These are phyloP conservation scores for Anthonomus grandis DNA, from an alignment of 1,140 invertebrate genomes.

Conservation along the genomic window DNA sequence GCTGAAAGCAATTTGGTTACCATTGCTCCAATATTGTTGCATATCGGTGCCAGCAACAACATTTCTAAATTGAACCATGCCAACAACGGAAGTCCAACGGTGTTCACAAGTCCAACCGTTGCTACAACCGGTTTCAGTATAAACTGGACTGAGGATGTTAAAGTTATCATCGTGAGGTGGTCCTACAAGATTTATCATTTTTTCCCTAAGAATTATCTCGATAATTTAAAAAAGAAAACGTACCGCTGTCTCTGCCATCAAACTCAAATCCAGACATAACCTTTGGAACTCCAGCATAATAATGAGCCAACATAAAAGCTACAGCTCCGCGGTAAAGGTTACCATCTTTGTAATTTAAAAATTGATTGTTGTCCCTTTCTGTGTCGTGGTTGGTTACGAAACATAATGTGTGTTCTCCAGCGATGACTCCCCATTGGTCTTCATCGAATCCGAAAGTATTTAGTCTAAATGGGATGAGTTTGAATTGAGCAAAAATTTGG, in stretches of 20 bases:
- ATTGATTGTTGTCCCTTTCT: slow-evolving; percentile 52
- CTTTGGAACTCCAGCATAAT: slow-evolving; percentile 64
- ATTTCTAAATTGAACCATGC: slow-evolving; percentile 77
- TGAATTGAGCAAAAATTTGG: not conserved
- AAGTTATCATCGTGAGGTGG: slow-evolving; percentile 61
- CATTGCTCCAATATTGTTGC: slow-evolving; percentile 71
- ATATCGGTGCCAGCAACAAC: slow-evolving; percentile 55
- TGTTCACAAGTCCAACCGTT: slow-evolving; percentile 89
- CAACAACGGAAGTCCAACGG: slow-evolving; percentile 75
- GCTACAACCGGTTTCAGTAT: slow-evolving; percentile 64
- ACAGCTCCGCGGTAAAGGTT: slow-evolving; percentile 67
- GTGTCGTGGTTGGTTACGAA: slow-evolving; percentile 64
- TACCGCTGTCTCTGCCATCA: slow-evolving; percentile 54
- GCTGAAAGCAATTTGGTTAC: slow-evolving; percentile 74
- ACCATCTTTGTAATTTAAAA: slow-evolving; percentile 57
- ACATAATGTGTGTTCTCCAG: slow-evolving; percentile 54
- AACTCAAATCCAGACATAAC: slow-evolving; percentile 79
- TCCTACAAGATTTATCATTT: slow-evolving; percentile 25
- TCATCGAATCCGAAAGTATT: slow-evolving; percentile 42
- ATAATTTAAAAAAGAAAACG: slow-evolving; percentile 74
- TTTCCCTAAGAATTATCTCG: slow-evolving; percentile 43
- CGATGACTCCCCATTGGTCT: slow-evolving; percentile 55
- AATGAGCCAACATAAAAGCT: slow-evolving; percentile 80
- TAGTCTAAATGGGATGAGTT: not conserved
- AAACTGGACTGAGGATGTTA: slow-evolving; percentile 59